Percentiles rank a stretch among this genome's conserved stretches.
phyloP scores from a whole-genome alignment of 2,113 vertebrate genomes.

The Hippocampus guttulatus region DNA sequence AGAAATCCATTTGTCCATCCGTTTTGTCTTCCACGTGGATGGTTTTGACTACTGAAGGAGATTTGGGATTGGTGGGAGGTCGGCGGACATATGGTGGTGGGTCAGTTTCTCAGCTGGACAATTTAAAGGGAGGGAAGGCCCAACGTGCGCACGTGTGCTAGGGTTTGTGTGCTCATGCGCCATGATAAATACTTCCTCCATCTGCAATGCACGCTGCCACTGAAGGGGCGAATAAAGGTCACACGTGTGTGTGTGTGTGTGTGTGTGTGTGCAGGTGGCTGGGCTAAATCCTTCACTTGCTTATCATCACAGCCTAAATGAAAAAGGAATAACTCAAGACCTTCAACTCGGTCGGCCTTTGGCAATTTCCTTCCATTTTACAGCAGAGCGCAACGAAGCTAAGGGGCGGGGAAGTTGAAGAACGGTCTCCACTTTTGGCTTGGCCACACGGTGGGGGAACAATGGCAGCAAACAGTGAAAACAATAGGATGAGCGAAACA shows the following conservation, averaged over 20 bases:
- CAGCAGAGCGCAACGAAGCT: conserved; percentile 23
- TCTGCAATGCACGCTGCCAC: conserved; percentile 44
- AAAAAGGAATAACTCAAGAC: conserved; percentile 19
- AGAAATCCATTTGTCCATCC: not conserved
- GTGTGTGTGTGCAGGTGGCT: conserved; percentile 11
- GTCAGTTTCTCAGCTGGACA: conserved; percentile 54
- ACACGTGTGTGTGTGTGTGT: conserved; percentile 9
- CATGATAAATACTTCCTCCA: conserved; percentile 36
- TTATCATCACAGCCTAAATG: conserved; percentile 21
- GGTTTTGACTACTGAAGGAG: conserved; percentile 13
- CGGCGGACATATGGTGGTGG: conserved; percentile 57
- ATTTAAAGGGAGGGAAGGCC: conserved; percentile 41
- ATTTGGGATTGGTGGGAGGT: conserved; percentile 3
- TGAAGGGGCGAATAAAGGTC: conserved; percentile 50
- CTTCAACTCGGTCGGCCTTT: conserved; percentile 21
- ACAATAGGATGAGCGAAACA: not conserved
- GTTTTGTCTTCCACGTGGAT: conserved; percentile 3
- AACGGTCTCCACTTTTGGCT: conserved; percentile 12
- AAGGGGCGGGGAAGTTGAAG: not conserved
- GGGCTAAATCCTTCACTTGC: conserved; percentile 14
- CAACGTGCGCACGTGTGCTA: conserved; percentile 10
- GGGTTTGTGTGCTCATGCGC: conserved; percentile 34
- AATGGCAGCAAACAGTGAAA: conserved; percentile 4
- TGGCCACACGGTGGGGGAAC: conserved; percentile 13
- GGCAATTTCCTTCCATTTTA: conserved; percentile 26